Evolutionary conservation across 2,797 vertebrate genomes (phyloP).

Genomic region (Crenuchus spilurus): DNA sequence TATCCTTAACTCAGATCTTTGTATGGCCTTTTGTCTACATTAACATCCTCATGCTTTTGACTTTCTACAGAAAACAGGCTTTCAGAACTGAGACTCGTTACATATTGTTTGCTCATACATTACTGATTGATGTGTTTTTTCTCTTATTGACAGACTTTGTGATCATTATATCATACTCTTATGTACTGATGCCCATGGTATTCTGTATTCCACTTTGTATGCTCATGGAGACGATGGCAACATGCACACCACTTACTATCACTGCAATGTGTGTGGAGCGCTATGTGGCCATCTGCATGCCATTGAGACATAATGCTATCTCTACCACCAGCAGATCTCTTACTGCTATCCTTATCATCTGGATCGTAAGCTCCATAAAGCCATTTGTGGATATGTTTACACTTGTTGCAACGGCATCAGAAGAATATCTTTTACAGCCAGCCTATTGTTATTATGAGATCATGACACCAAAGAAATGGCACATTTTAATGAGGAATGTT

Average conservation of each 20-base stretch:
- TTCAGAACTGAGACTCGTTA: slow-evolving; percentile 55
- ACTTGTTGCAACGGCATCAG: slow-evolving; percentile 15
- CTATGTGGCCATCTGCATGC: too few relatives aligned
- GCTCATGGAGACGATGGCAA: slow-evolving; percentile 22
- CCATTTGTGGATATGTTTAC: slow-evolving; percentile 33
- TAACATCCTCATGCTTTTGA: slow-evolving; percentile 55
- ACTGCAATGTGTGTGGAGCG: too few relatives aligned
- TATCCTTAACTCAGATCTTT: slow-evolving; percentile 45
- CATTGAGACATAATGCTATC: too few relatives aligned
- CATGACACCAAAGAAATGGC: slow-evolving; percentile 25
- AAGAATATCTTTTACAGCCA: slow-evolving; percentile 17
- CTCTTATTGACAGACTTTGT: slow-evolving; percentile 45
- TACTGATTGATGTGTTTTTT: slow-evolving; percentile 40
- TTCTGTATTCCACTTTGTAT: slow-evolving; percentile 42
- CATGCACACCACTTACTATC: too few relatives aligned
- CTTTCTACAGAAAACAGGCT: neutral
- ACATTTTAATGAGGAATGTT: neutral
- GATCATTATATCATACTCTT: slow-evolving; percentile 25
- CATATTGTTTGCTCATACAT: slow-evolving; percentile 55
- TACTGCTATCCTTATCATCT: slow-evolving; percentile 25
- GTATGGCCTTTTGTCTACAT: slow-evolving; percentile 54
- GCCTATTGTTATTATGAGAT: slow-evolving; percentile 41
- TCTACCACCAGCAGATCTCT: slow-evolving; percentile 11
- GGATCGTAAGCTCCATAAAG: slow-evolving; percentile 26
- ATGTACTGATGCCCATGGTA: slow-evolving; percentile 23